Evolutionary conservation across 1,140 invertebrate species (phyloP).

Genomic region (Magallana ariakensis): DNA sequence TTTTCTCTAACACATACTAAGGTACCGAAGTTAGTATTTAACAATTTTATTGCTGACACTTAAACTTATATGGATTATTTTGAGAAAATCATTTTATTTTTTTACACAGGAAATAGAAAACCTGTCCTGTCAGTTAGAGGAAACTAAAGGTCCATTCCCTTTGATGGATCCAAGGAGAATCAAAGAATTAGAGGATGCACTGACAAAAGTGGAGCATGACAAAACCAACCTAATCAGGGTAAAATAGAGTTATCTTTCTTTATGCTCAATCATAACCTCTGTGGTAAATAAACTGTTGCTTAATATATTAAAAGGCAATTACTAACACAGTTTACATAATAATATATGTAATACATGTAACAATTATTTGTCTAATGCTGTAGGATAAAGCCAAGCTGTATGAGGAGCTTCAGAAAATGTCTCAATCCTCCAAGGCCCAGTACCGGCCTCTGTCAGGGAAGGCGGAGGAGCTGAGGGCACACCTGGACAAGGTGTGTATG

Average conservation of each 20-base stretch:
- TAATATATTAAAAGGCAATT: too few species aligned
- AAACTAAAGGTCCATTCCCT: conserved; percentile 63
- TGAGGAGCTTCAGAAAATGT: conserved; percentile 60
- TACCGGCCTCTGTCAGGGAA: conserved; percentile 39
- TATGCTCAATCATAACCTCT: background rate
- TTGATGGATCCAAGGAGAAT: conserved; percentile 54
- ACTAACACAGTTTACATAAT: too few species aligned
- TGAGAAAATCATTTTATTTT: background rate
- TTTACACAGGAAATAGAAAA: conserved; percentile 70
- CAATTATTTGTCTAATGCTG: too few species aligned
- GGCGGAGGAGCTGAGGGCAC: conserved; percentile 53
- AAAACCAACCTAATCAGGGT: conserved; percentile 22
- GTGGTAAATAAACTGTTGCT: background rate
- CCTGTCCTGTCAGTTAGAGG: conserved; percentile 66
- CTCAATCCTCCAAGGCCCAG: conserved; percentile 28
- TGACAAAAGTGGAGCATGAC: background rate
- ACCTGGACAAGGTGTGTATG: conserved; percentile 53
- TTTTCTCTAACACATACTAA: too few species aligned
- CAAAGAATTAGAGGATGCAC: conserved; percentile 55
- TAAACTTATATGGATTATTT: too few species aligned
- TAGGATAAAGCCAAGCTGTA: conserved; percentile 66
- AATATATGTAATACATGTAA: too few species aligned
- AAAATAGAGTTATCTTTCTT: background rate
- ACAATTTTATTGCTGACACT: too few species aligned
- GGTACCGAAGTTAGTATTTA: too few species aligned